Evolutionary conservation across 1,140 invertebrate species (phyloP), one percentile per base, ranked within the genome.

Genomic region (Leptinotarsa defecta): DNA sequence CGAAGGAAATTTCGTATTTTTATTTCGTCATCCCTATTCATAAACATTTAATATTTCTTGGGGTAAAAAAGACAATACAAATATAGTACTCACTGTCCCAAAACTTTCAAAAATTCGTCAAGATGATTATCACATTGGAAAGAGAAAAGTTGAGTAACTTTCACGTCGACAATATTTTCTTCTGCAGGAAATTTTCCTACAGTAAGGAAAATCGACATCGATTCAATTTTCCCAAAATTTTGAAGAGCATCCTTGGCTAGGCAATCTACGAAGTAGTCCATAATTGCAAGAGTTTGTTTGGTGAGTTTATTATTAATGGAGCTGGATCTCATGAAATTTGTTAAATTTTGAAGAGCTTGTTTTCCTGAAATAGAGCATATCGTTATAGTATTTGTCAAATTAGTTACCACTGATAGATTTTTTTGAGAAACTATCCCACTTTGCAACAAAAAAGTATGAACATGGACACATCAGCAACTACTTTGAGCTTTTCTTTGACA

Each of bases 71-170:
- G 2, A 43, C 27, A 43, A 43, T 43, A 43, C 8, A 11, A 43
- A 43, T 43, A 43, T 43, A 19, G 19, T 49, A 71, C 69, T 57
- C 13, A 71, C 69, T 71, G 49, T 61, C 69, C 69, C 13, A 57
- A 24, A 2, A 27, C 20, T 24, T 57, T 71, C 11, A 71, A 27
- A 13, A 71, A 71, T 8, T 24, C 69, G 0, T 8, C n/a, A 15
- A 71, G 15, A 5, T 57, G 48, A 61, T 57, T 71, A 13, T 13
- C 22, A 24, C 15, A 19, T 13, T 71, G 6, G 2, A 4, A 11
- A 13, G 69, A 20, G 19, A 61, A 43, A 11, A 71, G 20, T 15
- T 8, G 48, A 61, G 57, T 71, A 6, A 61, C 49, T 27, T 34
- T 71, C 8, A 71, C 49, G 22, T 61, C 13, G 3, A 52, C 24